Percentiles rank a stretch among this genome's conserved stretches.
Evolutionary conservation across 2,113 vertebrate genomes (phyloP).

Genomic region (Excalfactoria chinensis): DNA sequence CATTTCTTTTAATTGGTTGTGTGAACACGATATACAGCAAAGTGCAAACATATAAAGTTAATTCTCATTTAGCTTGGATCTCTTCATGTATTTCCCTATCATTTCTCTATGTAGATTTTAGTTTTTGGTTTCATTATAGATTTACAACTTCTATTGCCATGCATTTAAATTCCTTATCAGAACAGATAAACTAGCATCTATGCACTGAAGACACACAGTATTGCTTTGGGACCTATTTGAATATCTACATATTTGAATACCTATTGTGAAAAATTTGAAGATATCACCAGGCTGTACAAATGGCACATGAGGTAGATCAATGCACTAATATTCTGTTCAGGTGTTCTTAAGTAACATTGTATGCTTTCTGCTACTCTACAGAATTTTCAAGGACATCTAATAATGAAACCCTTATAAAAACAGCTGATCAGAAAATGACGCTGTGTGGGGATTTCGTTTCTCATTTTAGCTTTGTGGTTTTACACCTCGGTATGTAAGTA

Average conservation of each 20-base stretch:
- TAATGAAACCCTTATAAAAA: background rate
- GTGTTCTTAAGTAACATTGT: slow-evolving; percentile 30
- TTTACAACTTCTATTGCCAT: background rate
- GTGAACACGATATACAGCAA: slow-evolving; percentile 72
- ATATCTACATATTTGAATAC: background rate
- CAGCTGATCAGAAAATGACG: background rate
- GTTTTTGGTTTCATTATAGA: background rate
- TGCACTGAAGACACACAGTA: background rate
- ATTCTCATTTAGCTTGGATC: slow-evolving; percentile 70
- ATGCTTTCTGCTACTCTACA: background rate
- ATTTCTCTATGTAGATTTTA: slow-evolving; percentile 2
- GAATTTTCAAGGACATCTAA: slow-evolving; percentile 30
- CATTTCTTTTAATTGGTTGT: slow-evolving; percentile 83
- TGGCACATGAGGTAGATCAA: background rate
- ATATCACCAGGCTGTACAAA: slow-evolving; percentile 1
- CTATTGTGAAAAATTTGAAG: slow-evolving; percentile 10
- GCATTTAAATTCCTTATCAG: slow-evolving; percentile 11
- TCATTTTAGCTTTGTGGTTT: background rate
- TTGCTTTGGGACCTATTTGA: slow-evolving; percentile 38
- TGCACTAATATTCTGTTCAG: slow-evolving; percentile 22
- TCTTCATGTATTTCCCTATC: slow-evolving; percentile 29
- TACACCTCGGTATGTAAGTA: background rate
- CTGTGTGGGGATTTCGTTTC: background rate
- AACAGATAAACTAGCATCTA: slow-evolving; percentile 23
- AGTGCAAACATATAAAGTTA: slow-evolving; percentile 69